phyloP scores from a whole-genome alignment of 1,140 invertebrate genomes.

The Antheraea mylitta region DNA sequence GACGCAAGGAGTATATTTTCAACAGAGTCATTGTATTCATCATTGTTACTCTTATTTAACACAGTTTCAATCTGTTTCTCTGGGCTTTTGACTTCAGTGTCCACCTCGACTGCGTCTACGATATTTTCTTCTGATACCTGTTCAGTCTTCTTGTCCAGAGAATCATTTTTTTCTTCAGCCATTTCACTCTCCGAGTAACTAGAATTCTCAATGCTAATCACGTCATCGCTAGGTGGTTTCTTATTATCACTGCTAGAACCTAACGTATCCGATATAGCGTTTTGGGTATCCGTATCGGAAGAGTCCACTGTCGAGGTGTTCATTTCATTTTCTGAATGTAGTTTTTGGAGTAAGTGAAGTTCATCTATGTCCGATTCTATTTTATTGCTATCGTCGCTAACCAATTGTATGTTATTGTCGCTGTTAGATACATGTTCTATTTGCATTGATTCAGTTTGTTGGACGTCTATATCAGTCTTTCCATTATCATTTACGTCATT shows the following conservation, averaged over 20 bases:
- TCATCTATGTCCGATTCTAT: slow-evolving; percentile 62
- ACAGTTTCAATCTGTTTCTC: slow-evolving; percentile 6
- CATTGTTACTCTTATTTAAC: slow-evolving; percentile 24
- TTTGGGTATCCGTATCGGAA: slow-evolving; percentile 49
- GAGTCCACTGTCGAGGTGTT: slow-evolving; percentile 40
- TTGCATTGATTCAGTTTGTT: slow-evolving; percentile 11
- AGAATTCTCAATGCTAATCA: slow-evolving; percentile 70
- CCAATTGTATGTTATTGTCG: slow-evolving; percentile 11
- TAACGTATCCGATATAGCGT: slow-evolving; percentile 57
- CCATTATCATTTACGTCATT: neutral
- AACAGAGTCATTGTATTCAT: slow-evolving; percentile 35
- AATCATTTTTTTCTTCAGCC: neutral
- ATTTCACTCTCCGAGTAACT: slow-evolving; percentile 63
- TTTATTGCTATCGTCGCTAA: slow-evolving; percentile 28
- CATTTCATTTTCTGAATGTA: slow-evolving; percentile 51
- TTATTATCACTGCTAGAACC: slow-evolving; percentile 37
- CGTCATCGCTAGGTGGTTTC: slow-evolving; percentile 39
- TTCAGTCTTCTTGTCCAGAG: neutral
- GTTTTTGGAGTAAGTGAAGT: slow-evolving; percentile 59
- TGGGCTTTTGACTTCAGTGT: neutral
- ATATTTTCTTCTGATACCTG: neutral
- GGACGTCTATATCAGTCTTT: slow-evolving; percentile 10
- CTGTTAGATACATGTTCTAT: neutral
- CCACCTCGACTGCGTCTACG: neutral
- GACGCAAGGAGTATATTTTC: slow-evolving; percentile 53